These are phyloP conservation scores for Mycetomoellerius zeteki DNA, from an alignment of 1,140 invertebrate species.

Conservation along the genomic window DNA sequence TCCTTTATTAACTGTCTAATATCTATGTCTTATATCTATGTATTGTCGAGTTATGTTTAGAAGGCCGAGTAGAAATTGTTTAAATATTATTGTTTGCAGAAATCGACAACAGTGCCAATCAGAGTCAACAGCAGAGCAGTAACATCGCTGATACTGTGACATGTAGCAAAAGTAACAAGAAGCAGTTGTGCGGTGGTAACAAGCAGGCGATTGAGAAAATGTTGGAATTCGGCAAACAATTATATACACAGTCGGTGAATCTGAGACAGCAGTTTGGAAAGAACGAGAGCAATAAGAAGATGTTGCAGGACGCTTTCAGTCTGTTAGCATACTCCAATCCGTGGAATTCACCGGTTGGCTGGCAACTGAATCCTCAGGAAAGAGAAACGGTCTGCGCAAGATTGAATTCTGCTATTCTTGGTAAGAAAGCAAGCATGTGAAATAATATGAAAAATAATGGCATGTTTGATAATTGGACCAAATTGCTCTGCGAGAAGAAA, in stretches of 20 bases:
- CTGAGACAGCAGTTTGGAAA: conserved; percentile 94
- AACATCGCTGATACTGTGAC: conserved; percentile 74
- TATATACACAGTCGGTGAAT: conserved; percentile 96
- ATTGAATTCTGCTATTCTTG: conserved; percentile 98
- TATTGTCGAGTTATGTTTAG: neutral
- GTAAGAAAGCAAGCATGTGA: conserved; percentile 85
- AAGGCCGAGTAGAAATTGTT: too few species aligned
- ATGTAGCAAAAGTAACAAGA: conserved; percentile 86
- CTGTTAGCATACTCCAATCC: conserved; percentile 99
- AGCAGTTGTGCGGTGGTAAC: conserved; percentile 91
- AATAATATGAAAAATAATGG: neutral
- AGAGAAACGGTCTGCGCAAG: conserved; percentile 97
- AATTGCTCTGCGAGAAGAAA: neutral
- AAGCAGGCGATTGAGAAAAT: conserved; percentile 95
- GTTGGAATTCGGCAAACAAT: conserved; percentile 97
- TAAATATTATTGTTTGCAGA: conserved; percentile 78
- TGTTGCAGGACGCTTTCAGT: conserved; percentile 99
- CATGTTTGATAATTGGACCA: neutral
- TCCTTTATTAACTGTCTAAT: neutral
- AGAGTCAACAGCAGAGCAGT: conserved; percentile 78
- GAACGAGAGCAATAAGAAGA: conserved; percentile 96
- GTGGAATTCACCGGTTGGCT: conserved; percentile 98
- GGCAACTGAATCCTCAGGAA: conserved; percentile 96
- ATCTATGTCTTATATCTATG: neutral
- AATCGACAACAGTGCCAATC: conserved; percentile 84